phyloP scores from a whole-genome alignment of 2,888 invertebrate genomes.

The Dastarcus helophoroides region DNA sequence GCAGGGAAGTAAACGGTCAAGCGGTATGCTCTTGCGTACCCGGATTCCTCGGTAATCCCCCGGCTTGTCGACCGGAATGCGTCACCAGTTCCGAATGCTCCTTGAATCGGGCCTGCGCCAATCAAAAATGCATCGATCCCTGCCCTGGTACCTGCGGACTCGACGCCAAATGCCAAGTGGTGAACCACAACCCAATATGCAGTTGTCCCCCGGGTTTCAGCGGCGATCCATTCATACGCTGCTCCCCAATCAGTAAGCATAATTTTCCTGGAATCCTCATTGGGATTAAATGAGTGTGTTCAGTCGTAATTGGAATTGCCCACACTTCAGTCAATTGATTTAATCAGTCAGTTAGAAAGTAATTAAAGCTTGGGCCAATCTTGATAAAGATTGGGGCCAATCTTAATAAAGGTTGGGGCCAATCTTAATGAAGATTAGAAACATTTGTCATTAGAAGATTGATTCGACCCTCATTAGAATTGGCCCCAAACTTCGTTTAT shows the following conservation, averaged over 20 bases:
- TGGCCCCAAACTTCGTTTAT: too few species aligned
- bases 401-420: too few species aligned
- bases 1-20: slow-evolving; percentile 53
- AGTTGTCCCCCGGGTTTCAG: slow-evolving; percentile 52
- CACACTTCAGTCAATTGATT: too few species aligned
- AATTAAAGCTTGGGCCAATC: too few species aligned
- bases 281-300: too few species aligned
- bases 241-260: slow-evolving; percentile 35
- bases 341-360: too few species aligned
- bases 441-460: too few species aligned
- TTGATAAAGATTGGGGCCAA: too few species aligned
- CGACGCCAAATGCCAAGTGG: slow-evolving; percentile 57
- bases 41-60: slow-evolving; percentile 58
- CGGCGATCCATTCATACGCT: slow-evolving; percentile 57
- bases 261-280: slow-evolving; percentile 12
- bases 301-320: too few species aligned
- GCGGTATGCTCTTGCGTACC: slow-evolving; percentile 54
- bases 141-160: slow-evolving; percentile 65
- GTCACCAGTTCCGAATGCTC: slow-evolving; percentile 58
- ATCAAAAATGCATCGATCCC: slow-evolving; percentile 62
- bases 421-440: too few species aligned
- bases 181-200: slow-evolving; percentile 65
- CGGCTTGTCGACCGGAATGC: slow-evolving; percentile 61
- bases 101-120: slow-evolving; percentile 56
- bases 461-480: too few species aligned